phyloP scores from a whole-genome alignment of 1,140 invertebrate genomes.

The Teleogryllus occipitalis region DNA sequence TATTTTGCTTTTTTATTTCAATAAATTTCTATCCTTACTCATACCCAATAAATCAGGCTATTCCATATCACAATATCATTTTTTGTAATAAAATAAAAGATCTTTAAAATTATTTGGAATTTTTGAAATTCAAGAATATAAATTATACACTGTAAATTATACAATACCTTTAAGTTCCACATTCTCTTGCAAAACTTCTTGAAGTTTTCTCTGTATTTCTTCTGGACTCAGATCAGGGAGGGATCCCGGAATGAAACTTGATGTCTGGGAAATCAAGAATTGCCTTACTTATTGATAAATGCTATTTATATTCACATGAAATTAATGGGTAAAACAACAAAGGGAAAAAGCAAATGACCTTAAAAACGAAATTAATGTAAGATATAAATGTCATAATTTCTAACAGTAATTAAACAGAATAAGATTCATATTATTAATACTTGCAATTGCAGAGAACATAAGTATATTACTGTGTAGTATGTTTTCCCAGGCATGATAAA shows the following conservation, averaged over 20 bases:
- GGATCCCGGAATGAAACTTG: conserved; percentile 22
- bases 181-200: conserved; percentile 49
- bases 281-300: not conserved
- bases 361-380: conserved; percentile 3
- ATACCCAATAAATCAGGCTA: too few relatives aligned
- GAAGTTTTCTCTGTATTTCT: conserved; percentile 42
- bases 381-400: not conserved
- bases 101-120: too few relatives aligned
- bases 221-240: conserved; percentile 33
- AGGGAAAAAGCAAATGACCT: conserved; percentile 7
- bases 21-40: too few relatives aligned
- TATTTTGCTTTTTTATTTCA: too few relatives aligned
- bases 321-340: conserved; percentile 28
- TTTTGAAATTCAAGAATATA: too few relatives aligned
- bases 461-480: too few relatives aligned
- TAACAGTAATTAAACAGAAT: not conserved
- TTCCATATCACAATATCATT: too few relatives aligned
- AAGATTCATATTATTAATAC: not conserved
- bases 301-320: not conserved
- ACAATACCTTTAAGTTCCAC: conserved; percentile 38
- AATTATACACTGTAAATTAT: too few relatives aligned
- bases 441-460: not conserved
- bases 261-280: conserved; percentile 1
- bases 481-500: too few relatives aligned
- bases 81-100: too few relatives aligned